These are phyloP conservation scores for Prunella fulvescens DNA, from an alignment of 2,113 vertebrate genomes.

Conservation along the genomic window DNA sequence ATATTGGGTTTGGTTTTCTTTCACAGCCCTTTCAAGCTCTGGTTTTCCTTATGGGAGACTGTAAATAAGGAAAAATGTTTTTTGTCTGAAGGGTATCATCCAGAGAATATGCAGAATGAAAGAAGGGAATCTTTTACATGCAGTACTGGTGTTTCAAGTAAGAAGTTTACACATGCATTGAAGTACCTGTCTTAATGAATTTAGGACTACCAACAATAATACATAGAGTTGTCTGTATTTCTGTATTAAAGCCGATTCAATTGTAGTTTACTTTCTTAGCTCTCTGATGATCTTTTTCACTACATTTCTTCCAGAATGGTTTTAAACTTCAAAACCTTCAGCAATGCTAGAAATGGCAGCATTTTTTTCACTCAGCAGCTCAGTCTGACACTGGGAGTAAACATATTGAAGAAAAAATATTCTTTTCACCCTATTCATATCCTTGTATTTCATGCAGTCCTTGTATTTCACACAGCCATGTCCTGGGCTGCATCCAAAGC, in stretches of 20 bases:
- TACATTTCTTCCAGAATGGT: not conserved
- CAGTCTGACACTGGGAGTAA: not conserved
- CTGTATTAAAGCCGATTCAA: not conserved
- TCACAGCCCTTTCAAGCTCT: not conserved
- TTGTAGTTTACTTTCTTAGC: not conserved
- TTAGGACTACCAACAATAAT: not conserved
- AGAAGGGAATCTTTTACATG: not conserved
- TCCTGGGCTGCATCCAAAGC: not conserved
- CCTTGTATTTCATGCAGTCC: not conserved
- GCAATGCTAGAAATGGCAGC: not conserved
- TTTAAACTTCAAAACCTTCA: not conserved
- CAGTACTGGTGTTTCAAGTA: not conserved
- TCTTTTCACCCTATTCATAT: not conserved
- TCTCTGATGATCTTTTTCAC: not conserved
- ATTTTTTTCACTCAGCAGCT: not conserved
- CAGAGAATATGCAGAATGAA: not conserved
- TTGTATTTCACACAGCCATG: not conserved
- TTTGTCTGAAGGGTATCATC: not conserved
- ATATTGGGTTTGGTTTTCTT: slow-evolving; percentile 62
- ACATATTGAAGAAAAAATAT: not conserved
- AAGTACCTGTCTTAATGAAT: not conserved
- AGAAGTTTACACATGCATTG: not conserved
- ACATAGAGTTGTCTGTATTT: not conserved
- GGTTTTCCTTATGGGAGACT: not conserved
- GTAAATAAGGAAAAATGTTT: not conserved